Base-by-base conservation (phyloP, 1,140 invertebrate genomes). In the Oryctes rhinoceros region DNA sequence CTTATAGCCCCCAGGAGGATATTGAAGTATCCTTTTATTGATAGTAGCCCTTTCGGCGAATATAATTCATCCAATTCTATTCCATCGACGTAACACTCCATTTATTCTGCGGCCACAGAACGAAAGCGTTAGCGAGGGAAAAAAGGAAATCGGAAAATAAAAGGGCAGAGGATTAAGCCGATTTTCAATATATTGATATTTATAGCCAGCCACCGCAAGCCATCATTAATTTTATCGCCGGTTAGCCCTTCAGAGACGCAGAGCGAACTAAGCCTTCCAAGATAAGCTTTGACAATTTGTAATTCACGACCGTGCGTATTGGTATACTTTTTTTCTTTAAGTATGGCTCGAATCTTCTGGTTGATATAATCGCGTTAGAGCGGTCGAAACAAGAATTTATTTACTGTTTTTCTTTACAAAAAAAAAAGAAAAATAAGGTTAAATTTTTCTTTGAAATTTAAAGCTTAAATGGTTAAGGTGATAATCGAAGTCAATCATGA, bases 161-260 rank as follows among this genome's bases (percentile, higher is more conserved):
- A 44, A 44, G 39, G 39, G 39, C 53, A 18, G 15, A 18, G 53
- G 13, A 59, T 59, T 59, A 59, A 15, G 18, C 15, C 18, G 53
- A 59, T 59, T 59, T 59, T 59, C 53, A 18, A 59, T 59, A 59
- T 59, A 59, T 59, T 18, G n/a, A 18, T 59, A 59, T 59, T 59
- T 59, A 59, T 59, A 18, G 53, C 53, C 53, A 3, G 15, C 15
- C 15, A n/a, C 15, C 15, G 18, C 53, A 59, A 59, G 53, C 15
- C 18, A 18, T 59, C 53, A 59, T 59, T 59, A 59, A 59, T 59
- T 59, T 59, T 59, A n/a, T 59, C 15, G 15, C 53, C 18, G 18
- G 18, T 59, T 15, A 6, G 15, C 39, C 39, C 39, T 44, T 10
- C 39, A 11, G n/a, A 53, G 49, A n/a, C 11, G 53, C 3, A 18